A percentile compares a stretch with the other conserved stretches of the same genome.
Conservation (phyloP, 1,140 invertebrate species). For the Probaryconus sp. region DNA sequence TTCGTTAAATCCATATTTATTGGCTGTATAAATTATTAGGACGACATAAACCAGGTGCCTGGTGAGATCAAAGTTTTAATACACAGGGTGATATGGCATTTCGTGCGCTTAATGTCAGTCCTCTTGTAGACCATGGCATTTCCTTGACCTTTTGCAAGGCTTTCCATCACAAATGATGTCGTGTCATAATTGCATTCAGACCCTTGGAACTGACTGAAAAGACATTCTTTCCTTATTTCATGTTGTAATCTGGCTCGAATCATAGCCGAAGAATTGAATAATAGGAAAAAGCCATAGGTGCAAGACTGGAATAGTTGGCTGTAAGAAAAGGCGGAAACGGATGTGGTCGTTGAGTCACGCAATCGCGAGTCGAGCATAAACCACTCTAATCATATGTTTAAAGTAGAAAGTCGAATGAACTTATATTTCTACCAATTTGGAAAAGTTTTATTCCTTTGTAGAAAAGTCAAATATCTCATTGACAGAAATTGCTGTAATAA, state of each 20-base stretch:
- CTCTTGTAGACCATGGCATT: constrained; percentile 18
- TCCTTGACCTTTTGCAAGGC: constrained; percentile 31
- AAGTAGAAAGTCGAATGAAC: background rate
- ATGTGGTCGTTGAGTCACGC: constrained; percentile 43
- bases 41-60: too few species aligned
- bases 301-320: constrained; percentile 65
- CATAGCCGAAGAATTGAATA: too few species aligned
- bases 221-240: too few species aligned
- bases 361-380: constrained; percentile 35
- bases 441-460: background rate
- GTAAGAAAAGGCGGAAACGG: constrained; percentile 59
- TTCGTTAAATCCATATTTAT: too few species aligned
- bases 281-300: constrained; percentile 1
- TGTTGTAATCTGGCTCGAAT: too few species aligned
- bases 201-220: background rate
- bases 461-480: background rate
- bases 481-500: too few species aligned
- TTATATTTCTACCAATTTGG: background rate
- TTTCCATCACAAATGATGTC: background rate
- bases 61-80: background rate
- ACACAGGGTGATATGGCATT: constrained; percentile 21
- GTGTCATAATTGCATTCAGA: background rate
- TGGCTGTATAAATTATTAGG: too few species aligned
- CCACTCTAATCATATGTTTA: constrained; percentile 20
- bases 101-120: constrained; percentile 22